A percentile compares a stretch with the other conserved stretches of the same genome.
These are phyloP conservation scores for Mythimna ferrago DNA, from an alignment of 2,888 invertebrate genomes.

Conservation along the genomic window DNA sequence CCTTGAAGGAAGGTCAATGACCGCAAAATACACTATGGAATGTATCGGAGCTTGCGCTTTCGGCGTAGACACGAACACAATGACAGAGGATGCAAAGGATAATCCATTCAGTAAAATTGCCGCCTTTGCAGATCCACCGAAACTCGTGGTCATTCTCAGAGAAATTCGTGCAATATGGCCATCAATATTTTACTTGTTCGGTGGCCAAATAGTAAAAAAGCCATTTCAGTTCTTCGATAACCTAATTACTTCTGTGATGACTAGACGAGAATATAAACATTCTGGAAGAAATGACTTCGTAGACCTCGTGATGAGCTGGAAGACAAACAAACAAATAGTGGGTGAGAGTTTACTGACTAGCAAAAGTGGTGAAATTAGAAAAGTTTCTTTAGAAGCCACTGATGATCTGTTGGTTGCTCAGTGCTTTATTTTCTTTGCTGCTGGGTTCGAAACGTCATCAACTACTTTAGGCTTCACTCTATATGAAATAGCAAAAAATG, in stretches of 20 bases:
- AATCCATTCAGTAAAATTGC: slow-evolving; percentile 37
- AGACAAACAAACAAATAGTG: slow-evolving; percentile 59
- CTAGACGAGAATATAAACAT: slow-evolving; percentile 51
- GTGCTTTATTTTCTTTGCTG: slow-evolving; percentile 60
- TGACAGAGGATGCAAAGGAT: slow-evolving; percentile 30
- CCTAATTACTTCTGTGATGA: slow-evolving; percentile 55
- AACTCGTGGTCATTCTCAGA: neutral
- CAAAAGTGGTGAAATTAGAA: slow-evolving; percentile 43
- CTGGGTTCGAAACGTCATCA: slow-evolving; percentile 64
- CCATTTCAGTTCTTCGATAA: slow-evolving; percentile 50
- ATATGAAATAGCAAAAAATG: slow-evolving; percentile 58
- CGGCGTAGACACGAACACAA: slow-evolving; percentile 48
- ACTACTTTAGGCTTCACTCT: slow-evolving; percentile 52
- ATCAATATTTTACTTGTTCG: slow-evolving; percentile 40
- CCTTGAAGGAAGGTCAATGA: slow-evolving; percentile 40
- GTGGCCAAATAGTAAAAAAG: slow-evolving; percentile 16
- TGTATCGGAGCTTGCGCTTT: slow-evolving; percentile 56
- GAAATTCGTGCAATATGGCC: slow-evolving; percentile 44
- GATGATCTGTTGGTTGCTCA: slow-evolving; percentile 61
- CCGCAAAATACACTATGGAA: slow-evolving; percentile 59
- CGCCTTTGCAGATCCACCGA: neutral
- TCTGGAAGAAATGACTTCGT: slow-evolving; percentile 64
- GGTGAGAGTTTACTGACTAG: slow-evolving; percentile 67
- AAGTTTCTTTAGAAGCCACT: slow-evolving; percentile 43
- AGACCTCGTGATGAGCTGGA: slow-evolving; percentile 57